These are phyloP conservation scores for Melanotus villosus DNA, from an alignment of 2,888 invertebrate genomes.

Conservation along the genomic window DNA sequence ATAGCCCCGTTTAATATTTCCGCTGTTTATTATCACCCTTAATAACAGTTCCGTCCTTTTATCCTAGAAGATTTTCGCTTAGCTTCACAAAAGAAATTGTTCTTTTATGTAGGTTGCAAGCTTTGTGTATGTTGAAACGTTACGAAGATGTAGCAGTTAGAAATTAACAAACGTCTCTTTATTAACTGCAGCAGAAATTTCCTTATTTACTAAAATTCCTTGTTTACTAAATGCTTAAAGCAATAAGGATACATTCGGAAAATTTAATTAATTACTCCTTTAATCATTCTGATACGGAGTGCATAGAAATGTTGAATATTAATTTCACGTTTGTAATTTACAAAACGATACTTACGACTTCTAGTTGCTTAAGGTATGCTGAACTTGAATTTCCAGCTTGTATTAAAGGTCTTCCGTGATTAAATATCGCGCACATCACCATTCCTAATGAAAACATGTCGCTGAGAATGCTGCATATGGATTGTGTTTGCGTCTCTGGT, in stretches of 20 bases:
- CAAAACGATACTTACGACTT: conserved; percentile 79
- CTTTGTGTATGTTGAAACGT: too few relatives aligned
- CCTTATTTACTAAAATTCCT: too few relatives aligned
- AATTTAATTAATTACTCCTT: conserved; percentile 23
- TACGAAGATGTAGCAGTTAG: not conserved
- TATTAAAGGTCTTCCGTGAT: conserved; percentile 89
- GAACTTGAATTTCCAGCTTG: conserved; percentile 92
- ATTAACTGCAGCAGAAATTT: too few relatives aligned
- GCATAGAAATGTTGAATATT: not conserved
- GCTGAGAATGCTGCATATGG: conserved; percentile 87
- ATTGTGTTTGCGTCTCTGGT: conserved; percentile 91
- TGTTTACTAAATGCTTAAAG: too few relatives aligned
- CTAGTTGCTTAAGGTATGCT: conserved; percentile 91
- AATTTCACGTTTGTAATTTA: too few relatives aligned
- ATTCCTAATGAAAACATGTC: conserved; percentile 98
- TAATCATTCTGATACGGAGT: not conserved
- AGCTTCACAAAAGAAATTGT: too few relatives aligned
- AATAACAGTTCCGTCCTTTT: too few relatives aligned
- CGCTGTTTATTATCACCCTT: too few relatives aligned
- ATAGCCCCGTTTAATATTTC: too few relatives aligned
- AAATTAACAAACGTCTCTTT: conserved; percentile 10
- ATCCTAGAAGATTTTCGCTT: too few relatives aligned
- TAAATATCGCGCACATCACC: conserved; percentile 94
- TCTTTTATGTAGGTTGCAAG: too few relatives aligned
- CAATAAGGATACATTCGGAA: too few relatives aligned